Evolutionary conservation across 2,888 invertebrate species (phyloP).

Genomic region (Deilephila porcellus): DNA sequence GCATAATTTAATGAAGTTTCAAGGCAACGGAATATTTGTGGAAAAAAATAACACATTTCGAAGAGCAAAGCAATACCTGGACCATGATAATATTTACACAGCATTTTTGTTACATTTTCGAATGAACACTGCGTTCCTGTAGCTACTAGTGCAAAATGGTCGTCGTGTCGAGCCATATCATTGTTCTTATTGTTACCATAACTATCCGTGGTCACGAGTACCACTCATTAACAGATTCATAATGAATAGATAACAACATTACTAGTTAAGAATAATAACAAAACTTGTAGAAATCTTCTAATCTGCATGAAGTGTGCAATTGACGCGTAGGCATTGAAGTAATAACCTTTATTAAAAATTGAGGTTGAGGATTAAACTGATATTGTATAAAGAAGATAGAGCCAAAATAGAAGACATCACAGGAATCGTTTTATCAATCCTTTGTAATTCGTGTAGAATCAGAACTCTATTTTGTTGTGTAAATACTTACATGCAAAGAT

Average conservation of each 20-base stretch:
- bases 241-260: constrained; percentile 35
- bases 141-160: background rate
- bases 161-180: constrained; percentile 29
- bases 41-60: background rate
- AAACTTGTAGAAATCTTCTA: constrained; percentile 2
- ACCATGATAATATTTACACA: background rate
- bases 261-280: constrained; percentile 15
- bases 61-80: background rate
- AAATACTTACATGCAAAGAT: background rate
- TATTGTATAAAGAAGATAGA: background rate
- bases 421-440: too few relatives aligned
- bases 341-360: constrained; percentile 12
- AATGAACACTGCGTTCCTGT: background rate
- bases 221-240: constrained; percentile 50
- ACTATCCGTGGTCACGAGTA: constrained; percentile 52
- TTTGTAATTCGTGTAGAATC: too few relatives aligned
- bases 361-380: background rate
- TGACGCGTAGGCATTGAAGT: background rate
- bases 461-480: background rate
- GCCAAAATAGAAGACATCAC: too few relatives aligned
- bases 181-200: constrained; percentile 39
- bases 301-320: constrained; percentile 9
- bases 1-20: background rate
- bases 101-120: background rate
- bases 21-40: background rate